Conservation (phyloP, 2,797 vertebrate species). For the Tapirus indicus region DNA sequence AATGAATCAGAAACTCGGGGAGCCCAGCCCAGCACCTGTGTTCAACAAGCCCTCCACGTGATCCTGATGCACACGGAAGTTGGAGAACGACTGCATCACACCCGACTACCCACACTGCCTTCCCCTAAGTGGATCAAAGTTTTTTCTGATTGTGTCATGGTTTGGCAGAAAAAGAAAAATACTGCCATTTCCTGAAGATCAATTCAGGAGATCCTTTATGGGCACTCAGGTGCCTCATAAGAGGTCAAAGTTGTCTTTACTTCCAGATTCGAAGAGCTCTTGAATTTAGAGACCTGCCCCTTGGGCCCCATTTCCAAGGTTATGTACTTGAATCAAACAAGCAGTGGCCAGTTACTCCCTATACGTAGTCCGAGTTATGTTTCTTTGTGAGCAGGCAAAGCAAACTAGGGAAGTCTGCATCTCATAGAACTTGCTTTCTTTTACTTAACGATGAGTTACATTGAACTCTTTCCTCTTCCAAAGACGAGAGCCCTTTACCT, state of each 20-base stretch:
- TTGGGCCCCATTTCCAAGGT: background rate
- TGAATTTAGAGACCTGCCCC: background rate
- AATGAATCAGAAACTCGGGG: background rate
- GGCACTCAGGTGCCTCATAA: background rate
- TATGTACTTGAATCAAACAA: conserved; percentile 12
- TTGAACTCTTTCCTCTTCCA: background rate
- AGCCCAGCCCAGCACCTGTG: background rate
- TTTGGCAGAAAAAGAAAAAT: background rate
- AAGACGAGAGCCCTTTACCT: background rate
- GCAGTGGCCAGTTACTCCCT: background rate
- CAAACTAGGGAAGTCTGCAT: background rate
- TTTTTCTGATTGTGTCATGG: background rate
- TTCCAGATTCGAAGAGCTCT: background rate
- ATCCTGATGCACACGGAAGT: background rate
- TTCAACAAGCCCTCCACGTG: background rate
- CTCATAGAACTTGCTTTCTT: conserved; percentile 39
- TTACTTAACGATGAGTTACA: conserved; percentile 45
- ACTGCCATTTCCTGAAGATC: background rate
- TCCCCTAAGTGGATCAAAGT: background rate
- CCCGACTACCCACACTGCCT: background rate
- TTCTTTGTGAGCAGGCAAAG: background rate
- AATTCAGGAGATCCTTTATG: background rate
- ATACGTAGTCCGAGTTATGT: background rate
- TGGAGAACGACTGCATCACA: background rate
- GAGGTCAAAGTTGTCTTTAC: background rate